Base-by-base conservation (phyloP, 1,140 invertebrate genomes). In the Drosophila dunni region DNA sequence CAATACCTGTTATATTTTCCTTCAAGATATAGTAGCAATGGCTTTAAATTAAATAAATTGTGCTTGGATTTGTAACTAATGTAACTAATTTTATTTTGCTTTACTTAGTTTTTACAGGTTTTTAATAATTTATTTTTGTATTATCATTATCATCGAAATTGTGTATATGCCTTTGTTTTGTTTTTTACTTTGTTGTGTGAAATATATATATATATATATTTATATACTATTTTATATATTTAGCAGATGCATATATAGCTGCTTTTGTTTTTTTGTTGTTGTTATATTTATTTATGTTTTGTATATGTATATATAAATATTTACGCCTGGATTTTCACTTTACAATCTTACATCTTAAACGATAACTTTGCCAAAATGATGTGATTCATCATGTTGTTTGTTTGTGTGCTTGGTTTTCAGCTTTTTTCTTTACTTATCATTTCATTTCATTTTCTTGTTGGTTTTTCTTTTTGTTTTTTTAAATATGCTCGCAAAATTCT, bases 21-120 rank as follows among this genome's bases (percentile, higher is more conserved):
- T 13, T 53, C 61, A 11, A 40, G 7, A 40, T 4, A 0, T 38
- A 38, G 5, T 8, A 40, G 20, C n/a, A 50, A 50, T 1, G n/a
- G 24, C 33, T 53, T 53, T 33, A n/a, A 53, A 9, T 53, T 38
- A 61, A 84, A 83, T 79, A 15, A 86, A 88, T 29, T 50, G 62
- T 68, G 53, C 79, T 71, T 51, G 79, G 51, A 80, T 80, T 83
- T 88, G 84, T 88, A 88, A 88, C 83, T 88, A 88, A 88, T 88
- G 85, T 89, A 88, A 88, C 84, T 88, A 90, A 89, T 81, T 88
- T 88, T 88, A 89, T 84, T 88, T 88, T 88, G 78, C 65, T 84
- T 86, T 88, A 80, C 84, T 89, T 88, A 89, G 64, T 84, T 88
- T 88, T 89, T 88, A 89, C 84, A 88, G 79, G 79, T 86, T 86